Evolutionary conservation across 2,888 invertebrate genomes (phyloP).

Genomic region (Diarsia dahlii): DNA sequence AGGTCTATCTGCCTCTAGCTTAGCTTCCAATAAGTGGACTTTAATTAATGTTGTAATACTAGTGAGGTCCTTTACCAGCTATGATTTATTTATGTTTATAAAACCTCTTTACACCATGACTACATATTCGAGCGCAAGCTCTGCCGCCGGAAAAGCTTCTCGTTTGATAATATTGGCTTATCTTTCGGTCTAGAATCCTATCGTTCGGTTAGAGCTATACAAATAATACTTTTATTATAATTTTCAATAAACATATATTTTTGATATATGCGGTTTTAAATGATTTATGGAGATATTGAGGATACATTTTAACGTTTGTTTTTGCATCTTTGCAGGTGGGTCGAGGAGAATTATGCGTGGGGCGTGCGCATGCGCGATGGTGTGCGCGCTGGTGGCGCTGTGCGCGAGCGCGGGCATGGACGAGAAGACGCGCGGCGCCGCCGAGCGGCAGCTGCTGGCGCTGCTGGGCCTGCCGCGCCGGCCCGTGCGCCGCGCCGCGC

Average conservation of each 20-base stretch:
- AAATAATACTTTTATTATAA: not conserved
- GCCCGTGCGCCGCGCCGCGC: slow-evolving; percentile 88
- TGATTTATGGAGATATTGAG: not conserved
- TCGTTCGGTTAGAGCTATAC: not conserved
- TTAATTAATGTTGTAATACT: slow-evolving; percentile 3
- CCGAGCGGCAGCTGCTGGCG: slow-evolving; percentile 87
- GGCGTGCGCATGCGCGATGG: slow-evolving; percentile 90
- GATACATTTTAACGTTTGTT: slow-evolving; percentile 36
- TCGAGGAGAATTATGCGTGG: slow-evolving; percentile 90
- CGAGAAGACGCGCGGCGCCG: slow-evolving; percentile 86
- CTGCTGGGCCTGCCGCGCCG: slow-evolving; percentile 90
- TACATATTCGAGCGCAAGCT: not conserved
- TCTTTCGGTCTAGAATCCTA: not conserved
- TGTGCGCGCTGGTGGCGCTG: slow-evolving; percentile 90
- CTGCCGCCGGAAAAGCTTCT: not conserved
- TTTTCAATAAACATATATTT: not conserved
- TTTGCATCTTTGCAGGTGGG: slow-evolving; percentile 84
- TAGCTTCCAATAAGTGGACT: slow-evolving; percentile 10
- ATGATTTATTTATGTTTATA: slow-evolving; percentile 21
- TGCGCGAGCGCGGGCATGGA: slow-evolving; percentile 85
- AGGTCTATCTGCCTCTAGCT: slow-evolving; percentile 13
- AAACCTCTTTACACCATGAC: not conserved
- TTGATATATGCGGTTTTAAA: not conserved
- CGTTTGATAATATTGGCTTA: slow-evolving; percentile 5
- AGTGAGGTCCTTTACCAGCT: slow-evolving; percentile 30